Conservation (phyloP, 1,140 invertebrate species). For the Eumaeus atala region DNA sequence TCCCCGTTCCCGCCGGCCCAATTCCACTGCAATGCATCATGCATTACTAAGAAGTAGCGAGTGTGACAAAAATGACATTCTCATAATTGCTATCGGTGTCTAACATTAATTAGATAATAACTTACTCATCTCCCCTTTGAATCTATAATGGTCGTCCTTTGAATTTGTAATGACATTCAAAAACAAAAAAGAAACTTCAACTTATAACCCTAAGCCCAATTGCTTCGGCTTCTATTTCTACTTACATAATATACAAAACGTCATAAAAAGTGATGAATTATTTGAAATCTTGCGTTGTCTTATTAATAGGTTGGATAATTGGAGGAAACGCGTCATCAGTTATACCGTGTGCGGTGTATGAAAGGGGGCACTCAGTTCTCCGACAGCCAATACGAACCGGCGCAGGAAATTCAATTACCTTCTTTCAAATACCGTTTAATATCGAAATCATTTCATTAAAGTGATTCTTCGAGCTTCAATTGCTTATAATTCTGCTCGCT, state of each 20-base stretch:
- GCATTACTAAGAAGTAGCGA: no score
- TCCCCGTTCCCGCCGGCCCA: no score
- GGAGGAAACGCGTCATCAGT: slow-evolving; percentile 67
- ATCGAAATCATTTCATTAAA: slow-evolving; percentile 71
- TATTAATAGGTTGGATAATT: slow-evolving; percentile 70
- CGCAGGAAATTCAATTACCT: slow-evolving; percentile 72
- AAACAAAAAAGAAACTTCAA: no score
- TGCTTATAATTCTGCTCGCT: slow-evolving; percentile 49
- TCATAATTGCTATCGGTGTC: no score
- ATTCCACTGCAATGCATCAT: no score
- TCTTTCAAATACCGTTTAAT: slow-evolving; percentile 65
- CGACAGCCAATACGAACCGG: slow-evolving; percentile 30
- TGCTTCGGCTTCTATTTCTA: not conserved
- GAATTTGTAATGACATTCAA: no score
- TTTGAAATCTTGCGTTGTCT: slow-evolving; percentile 42
- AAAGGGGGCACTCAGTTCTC: slow-evolving; percentile 51
- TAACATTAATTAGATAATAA: no score
- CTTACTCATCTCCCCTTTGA: no score
- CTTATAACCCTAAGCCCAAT: no score
- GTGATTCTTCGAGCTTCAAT: slow-evolving; percentile 56
- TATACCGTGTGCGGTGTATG: slow-evolving; percentile 37
- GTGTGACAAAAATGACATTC: no score
- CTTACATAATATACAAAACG: not conserved
- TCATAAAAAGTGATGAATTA: slow-evolving; percentile 45
- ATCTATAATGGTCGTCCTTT: no score